Conservation (phyloP, 2,888 invertebrate species). For the Cheilosia urbana region DNA sequence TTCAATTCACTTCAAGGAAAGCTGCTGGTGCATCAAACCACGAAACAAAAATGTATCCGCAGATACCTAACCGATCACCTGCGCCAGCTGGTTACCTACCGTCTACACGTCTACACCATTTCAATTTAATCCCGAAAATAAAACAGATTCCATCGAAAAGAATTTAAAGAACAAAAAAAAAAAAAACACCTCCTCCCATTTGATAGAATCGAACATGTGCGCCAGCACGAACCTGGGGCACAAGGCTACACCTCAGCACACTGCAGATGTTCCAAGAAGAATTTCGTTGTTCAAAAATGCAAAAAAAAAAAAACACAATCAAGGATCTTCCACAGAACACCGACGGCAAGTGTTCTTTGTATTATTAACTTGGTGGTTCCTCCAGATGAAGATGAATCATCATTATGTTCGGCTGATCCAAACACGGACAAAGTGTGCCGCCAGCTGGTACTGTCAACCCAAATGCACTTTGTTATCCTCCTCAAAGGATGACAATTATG, state of each 20-base stretch:
- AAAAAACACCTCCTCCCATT: conserved; percentile 29
- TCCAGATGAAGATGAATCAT: conserved; percentile 40
- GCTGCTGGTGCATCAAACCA: conserved; percentile 1
- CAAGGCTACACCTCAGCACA: conserved; percentile 52
- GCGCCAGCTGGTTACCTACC: conserved; percentile 51
- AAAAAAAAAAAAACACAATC: conserved; percentile 24
- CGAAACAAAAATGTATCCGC: conserved; percentile 2
- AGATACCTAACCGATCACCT: conserved; percentile 53
- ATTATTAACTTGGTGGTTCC: not conserved
- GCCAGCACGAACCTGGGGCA: conserved; percentile 70
- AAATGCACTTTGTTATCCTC: conserved; percentile 45
- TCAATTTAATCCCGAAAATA: conserved; percentile 45
- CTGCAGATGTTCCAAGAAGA: conserved; percentile 66
- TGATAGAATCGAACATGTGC: conserved; percentile 59
- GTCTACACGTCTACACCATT: conserved; percentile 36
- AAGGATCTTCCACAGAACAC: conserved; percentile 31
- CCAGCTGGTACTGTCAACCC: conserved; percentile 59
- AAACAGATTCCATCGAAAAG: conserved; percentile 53
- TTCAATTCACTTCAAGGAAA: not conserved
- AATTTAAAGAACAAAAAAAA: conserved; percentile 36
- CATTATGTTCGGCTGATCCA: conserved; percentile 7
- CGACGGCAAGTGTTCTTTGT: conserved; percentile 17
- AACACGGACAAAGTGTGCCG: conserved; percentile 36
- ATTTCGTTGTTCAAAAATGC: conserved; percentile 19
- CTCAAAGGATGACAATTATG: conserved; percentile 33